Evolutionary conservation across 2,888 invertebrate species (phyloP), one percentile per base, ranked within the genome.

Genomic region (Hypsopygia costalis): DNA sequence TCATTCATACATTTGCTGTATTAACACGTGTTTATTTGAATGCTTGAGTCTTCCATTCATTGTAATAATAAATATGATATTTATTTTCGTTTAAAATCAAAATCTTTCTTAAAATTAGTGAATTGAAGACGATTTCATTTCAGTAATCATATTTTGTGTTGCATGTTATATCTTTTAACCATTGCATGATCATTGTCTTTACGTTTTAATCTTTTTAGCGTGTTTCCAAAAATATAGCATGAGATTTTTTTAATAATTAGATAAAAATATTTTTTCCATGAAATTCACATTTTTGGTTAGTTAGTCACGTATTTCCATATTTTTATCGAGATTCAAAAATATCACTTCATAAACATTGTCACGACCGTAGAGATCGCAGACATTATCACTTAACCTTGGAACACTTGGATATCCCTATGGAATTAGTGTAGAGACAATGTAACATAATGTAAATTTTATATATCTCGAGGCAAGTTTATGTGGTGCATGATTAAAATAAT

Each of bases 1-100:
- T 80, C 82, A 85, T 85, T 77, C 76, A 79, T 81, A 77, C 79
- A 74, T 79, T 53, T 66, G 87, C 87, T 85, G 64, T 73, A 74
- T 81, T 82, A 83, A 82, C 78, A 80, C 71, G 60, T 75, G 69
- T 76, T 72, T 62, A 58, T 73, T 71, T 76, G 56, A 70, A 70
- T 62, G 79, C 74, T 70, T 63, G 44, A 53, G 64, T 67, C 69
- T 74, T 70, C 69, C 68, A 69, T 76, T 77, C 70, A 65, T 60
- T 50, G 39, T 36, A 27, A 28, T 28, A 37, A 32, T 9, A 20
- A 25, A 20, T 11, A 27, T 16, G 20, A 29, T 21, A 22, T 30
- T 31, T 16, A 37, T 31, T 37, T 16, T 16, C 8, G 9, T n/a
- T 11, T 6, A 6, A 5, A 31, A 22, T 21, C 11, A 37, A 11